These are phyloP conservation scores for Lagopus muta DNA, from an alignment of 2,113 vertebrate species.

Conservation along the genomic window DNA sequence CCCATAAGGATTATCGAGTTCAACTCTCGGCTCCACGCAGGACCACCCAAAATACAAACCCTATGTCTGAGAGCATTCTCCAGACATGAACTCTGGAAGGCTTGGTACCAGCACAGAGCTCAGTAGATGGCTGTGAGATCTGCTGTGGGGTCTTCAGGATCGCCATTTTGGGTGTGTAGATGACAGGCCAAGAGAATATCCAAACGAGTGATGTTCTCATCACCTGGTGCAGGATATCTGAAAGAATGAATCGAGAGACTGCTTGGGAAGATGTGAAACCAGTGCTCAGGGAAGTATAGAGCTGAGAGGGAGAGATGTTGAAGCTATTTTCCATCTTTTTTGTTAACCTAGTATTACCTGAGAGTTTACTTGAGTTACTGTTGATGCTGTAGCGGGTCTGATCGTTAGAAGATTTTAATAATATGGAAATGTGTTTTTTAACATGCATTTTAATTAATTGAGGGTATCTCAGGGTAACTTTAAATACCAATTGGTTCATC, in stretches of 20 bases:
- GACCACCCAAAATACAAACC: too few relatives aligned
- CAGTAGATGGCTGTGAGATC: neutral
- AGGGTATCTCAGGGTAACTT: neutral
- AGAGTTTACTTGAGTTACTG: neutral
- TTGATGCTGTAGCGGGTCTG: neutral
- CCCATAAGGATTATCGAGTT: too few relatives aligned
- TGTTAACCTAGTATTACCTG: neutral
- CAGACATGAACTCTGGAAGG: too few relatives aligned
- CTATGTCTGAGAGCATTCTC: too few relatives aligned
- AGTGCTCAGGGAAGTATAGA: neutral
- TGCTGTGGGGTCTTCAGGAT: too few relatives aligned
- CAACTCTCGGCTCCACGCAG: too few relatives aligned
- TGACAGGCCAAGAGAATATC: fast-evolving
- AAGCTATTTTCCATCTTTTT: neutral
- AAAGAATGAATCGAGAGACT: neutral
- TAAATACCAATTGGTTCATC: slow-evolving; percentile 10
- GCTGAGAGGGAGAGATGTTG: neutral
- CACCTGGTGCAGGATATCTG: fast-evolving
- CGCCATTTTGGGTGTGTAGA: fast-evolving
- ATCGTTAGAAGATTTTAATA: neutral
- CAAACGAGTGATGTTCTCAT: neutral
- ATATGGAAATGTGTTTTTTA: slow-evolving; percentile 33
- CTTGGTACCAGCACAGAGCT: too few relatives aligned
- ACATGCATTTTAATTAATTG: slow-evolving; percentile 25
- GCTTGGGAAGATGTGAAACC: neutral